Conservation (phyloP, 2,113 vertebrate species). For the Podarcis raffonei region DNA sequence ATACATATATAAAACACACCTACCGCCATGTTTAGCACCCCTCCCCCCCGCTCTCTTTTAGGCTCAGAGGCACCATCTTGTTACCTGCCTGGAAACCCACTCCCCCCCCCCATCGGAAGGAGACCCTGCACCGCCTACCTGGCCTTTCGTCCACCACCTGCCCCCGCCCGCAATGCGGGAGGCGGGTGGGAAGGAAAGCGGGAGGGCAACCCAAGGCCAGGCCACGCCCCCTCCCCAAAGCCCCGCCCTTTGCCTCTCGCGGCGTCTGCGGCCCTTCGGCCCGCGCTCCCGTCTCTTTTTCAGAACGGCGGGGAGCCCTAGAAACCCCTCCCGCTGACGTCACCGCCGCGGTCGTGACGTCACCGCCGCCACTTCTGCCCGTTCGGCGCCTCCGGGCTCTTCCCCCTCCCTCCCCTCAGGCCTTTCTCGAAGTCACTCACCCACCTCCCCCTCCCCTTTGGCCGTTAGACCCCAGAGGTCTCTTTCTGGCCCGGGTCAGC, state of each 20-base stretch:
- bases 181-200: too few species aligned
- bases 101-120: neutral
- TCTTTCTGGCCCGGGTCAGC: neutral
- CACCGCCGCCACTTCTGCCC: neutral
- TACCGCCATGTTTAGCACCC: neutral
- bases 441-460: constrained; percentile 70
- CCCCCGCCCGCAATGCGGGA: neutral
- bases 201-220: too few species aligned
- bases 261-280: neutral
- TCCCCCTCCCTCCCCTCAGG: constrained; percentile 51
- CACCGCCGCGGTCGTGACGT: constrained; percentile 38
- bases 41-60: neutral
- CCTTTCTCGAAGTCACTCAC: constrained; percentile 44
- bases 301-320: constrained; percentile 56
- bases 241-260: neutral
- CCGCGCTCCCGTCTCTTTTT: constrained; percentile 63
- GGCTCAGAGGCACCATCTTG: neutral
- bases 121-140: neutral
- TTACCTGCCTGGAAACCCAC: neutral
- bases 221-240: neutral
- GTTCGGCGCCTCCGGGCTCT: neutral
- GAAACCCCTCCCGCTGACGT: constrained; percentile 11
- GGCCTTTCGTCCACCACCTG: rapidly evolving
- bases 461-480: constrained; percentile 53
- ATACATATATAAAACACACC: too few species aligned